phyloP scores from a whole-genome alignment of 2,113 vertebrate species.

The Sander vitreus region DNA sequence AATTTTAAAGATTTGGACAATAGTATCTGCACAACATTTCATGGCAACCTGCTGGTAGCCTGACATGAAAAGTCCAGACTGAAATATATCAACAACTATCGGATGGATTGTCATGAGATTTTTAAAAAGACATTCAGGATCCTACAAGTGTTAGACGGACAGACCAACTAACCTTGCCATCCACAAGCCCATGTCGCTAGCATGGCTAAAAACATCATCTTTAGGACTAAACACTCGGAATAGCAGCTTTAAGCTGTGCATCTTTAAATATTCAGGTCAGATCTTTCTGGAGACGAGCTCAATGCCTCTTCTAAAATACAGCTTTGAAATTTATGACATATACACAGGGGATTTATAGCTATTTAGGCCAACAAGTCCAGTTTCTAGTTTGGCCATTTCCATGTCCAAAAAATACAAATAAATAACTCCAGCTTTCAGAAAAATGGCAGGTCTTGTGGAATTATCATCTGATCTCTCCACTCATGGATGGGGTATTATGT shows the following conservation, averaged over 20 bases:
- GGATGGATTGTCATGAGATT: not conserved
- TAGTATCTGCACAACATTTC: too few species aligned
- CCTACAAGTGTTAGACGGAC: not conserved
- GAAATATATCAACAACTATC: not conserved
- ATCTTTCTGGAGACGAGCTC: constrained; percentile 18
- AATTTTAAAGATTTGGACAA: too few species aligned
- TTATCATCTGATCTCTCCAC: constrained; percentile 10
- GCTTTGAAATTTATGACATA: constrained; percentile 25
- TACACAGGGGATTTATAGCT: constrained; percentile 22
- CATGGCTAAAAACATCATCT: not conserved
- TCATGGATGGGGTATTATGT: constrained; percentile 36
- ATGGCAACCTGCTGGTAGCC: too few species aligned
- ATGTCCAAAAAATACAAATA: constrained; percentile 31
- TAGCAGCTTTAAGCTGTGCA: not conserved
- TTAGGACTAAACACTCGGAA: not conserved
- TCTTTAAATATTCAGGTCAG: constrained; percentile 31
- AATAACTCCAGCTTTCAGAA: constrained; percentile 38
- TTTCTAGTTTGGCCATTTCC: constrained; percentile 38
- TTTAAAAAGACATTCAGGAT: not conserved
- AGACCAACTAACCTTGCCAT: too few species aligned
- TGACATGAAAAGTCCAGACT: not conserved
- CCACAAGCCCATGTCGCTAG: too few species aligned
- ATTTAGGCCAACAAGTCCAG: constrained; percentile 24
- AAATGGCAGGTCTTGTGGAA: constrained; percentile 23
- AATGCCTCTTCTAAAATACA: not conserved